Evolutionary conservation across 2,113 vertebrate genomes (phyloP).

Genomic region (Bufo gargarizans): DNA sequence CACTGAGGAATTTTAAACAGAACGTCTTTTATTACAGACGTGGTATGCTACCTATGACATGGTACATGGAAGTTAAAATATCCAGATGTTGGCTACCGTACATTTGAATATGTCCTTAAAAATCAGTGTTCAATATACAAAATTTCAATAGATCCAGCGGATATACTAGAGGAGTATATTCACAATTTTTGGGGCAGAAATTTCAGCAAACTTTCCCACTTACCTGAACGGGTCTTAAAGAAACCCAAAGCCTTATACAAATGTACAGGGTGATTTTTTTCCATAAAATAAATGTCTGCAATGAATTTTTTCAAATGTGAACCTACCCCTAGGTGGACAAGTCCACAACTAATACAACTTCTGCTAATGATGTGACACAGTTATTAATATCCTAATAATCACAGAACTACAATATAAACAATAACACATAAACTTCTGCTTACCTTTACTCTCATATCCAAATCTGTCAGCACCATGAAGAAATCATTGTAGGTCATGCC

Average conservation of each 20-base stretch:
- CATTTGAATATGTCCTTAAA: neutral
- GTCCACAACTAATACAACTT: neutral
- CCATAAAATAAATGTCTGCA: no score
- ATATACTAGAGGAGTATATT: neutral
- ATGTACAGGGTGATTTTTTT: no score
- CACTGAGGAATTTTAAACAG: constrained; percentile 46
- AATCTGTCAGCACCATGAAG: constrained; percentile 94
- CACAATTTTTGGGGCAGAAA: no score
- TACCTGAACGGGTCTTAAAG: no score
- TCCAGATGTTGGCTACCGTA: neutral
- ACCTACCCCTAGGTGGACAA: no score
- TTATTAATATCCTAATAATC: neutral
- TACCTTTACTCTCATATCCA: constrained; percentile 94
- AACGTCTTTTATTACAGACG: constrained; percentile 35
- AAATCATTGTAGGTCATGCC: constrained; percentile 94
- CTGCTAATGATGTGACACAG: neutral
- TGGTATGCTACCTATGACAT: neutral
- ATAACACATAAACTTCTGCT: neutral
- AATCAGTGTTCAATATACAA: neutral
- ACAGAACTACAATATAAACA: neutral
- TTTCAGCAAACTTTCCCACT: no score
- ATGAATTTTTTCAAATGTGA: no score
- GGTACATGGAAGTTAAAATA: constrained; percentile 19
- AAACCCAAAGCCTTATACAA: no score
- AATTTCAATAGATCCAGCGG: neutral